Evolutionary conservation across 2,113 vertebrate genomes (phyloP).

Genomic region (Alaudala cheleensis): DNA sequence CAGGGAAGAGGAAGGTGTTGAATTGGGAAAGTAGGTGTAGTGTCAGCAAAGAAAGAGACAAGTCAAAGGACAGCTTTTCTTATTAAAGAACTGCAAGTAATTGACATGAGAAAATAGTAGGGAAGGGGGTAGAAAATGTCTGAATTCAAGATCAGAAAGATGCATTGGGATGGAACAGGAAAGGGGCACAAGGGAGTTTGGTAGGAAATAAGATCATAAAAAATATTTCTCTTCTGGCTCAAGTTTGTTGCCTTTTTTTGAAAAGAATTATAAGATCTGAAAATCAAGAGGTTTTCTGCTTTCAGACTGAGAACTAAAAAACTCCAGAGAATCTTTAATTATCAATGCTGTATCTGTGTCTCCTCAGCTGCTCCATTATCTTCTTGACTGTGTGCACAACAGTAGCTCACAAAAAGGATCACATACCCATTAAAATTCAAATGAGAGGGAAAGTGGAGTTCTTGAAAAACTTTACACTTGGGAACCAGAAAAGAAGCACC

Average conservation of each 20-base stretch:
- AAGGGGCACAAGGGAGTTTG: not conserved
- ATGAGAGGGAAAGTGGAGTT: not conserved
- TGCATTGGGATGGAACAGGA: not conserved
- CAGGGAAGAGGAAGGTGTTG: not conserved
- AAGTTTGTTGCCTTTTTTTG: not conserved
- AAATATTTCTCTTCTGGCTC: not conserved
- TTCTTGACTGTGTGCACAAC: not conserved
- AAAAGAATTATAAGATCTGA: not conserved
- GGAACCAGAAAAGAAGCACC: not conserved
- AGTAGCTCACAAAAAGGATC: not conserved
- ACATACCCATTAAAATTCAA: not conserved
- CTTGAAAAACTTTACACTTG: not conserved
- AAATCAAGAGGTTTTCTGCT: not conserved
- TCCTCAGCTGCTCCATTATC: not conserved
- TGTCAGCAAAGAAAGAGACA: not conserved
- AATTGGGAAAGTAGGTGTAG: not conserved
- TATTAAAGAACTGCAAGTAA: not conserved
- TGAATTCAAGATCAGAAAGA: not conserved
- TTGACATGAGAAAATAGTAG: not conserved
- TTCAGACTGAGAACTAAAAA: not conserved
- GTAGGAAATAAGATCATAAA: not conserved
- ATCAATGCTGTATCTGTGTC: not conserved
- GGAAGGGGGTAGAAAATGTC: not conserved
- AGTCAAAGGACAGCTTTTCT: not conserved
- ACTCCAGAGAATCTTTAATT: rapidly evolving